Conservation (phyloP, 1,140 invertebrate species). For the Listronotus oregonensis region DNA sequence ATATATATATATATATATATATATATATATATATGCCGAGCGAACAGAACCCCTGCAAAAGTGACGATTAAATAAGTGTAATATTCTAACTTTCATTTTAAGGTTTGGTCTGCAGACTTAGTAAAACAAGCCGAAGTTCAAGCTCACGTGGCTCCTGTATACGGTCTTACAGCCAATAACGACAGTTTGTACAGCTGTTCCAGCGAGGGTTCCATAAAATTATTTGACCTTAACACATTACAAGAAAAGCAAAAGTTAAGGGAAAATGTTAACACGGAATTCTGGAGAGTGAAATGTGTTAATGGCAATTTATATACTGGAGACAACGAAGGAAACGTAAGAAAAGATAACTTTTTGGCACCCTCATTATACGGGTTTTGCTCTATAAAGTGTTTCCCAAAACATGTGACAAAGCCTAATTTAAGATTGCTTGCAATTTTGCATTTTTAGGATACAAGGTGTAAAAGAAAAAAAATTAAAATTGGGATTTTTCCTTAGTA, state of each 20-base stretch:
- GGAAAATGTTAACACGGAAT: conserved; percentile 48
- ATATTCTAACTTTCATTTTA: conserved; percentile 37
- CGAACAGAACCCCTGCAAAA: too few species aligned
- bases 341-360: conserved; percentile 39
- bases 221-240: conserved; percentile 54
- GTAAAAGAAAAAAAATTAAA: too few species aligned
- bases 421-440: too few species aligned
- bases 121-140: conserved; percentile 55
- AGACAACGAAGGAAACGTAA: conserved; percentile 58
- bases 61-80: conserved; percentile 13
- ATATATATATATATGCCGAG: too few species aligned
- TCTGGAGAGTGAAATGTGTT: conserved; percentile 51
- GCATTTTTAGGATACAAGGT: too few species aligned
- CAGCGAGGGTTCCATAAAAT: conserved; percentile 58
- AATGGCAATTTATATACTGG: conserved; percentile 55
- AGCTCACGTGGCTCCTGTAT: conserved; percentile 57
- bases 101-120: conserved; percentile 57
- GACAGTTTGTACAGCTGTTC: conserved; percentile 58
- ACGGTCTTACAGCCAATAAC: conserved; percentile 50
- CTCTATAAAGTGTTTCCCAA: too few species aligned
- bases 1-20: too few species aligned
- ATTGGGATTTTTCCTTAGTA: too few species aligned
- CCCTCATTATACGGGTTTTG: too few species aligned
- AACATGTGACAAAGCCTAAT: too few species aligned
- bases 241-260: conserved; percentile 46